Evolutionary conservation across 2,797 vertebrate genomes (phyloP).

Genomic region (Macroramphosus scolopax): DNA sequence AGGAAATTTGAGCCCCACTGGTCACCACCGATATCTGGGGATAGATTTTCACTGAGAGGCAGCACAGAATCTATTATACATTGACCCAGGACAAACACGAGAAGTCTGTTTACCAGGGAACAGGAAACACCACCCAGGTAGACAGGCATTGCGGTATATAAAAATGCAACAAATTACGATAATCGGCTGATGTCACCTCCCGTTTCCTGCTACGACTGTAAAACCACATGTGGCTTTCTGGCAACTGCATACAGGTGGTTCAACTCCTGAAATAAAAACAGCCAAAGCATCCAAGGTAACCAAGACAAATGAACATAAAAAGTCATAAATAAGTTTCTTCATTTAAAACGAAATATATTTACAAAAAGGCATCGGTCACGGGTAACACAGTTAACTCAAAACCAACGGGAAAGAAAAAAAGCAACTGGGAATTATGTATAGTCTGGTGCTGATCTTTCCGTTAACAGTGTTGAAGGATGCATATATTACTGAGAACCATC

Average conservation of each 20-base stretch:
- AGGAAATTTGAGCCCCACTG: constrained; percentile 7
- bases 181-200: constrained; percentile 6
- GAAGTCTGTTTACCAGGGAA: constrained; percentile 15
- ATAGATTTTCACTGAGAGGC: too few relatives aligned
- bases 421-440: constrained; percentile 45
- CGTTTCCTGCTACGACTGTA: constrained; percentile 16
- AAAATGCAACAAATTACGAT: constrained; percentile 20
- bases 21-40: constrained; percentile 17
- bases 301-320: constrained; percentile 47
- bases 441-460: constrained; percentile 46
- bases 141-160: constrained; percentile 28
- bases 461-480: constrained; percentile 60
- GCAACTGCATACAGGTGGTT: constrained; percentile 23
- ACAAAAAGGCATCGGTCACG: constrained; percentile 61
- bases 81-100: constrained; percentile 26
- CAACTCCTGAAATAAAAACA: constrained; percentile 41
- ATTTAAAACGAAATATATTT: constrained; percentile 60
- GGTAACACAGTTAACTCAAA: constrained; percentile 69
- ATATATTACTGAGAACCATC: constrained; percentile 35
- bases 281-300: constrained; percentile 20
- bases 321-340: constrained; percentile 72
- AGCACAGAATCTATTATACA: constrained; percentile 17
- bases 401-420: constrained; percentile 49
- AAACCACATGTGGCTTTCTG: constrained; percentile 31
- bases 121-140: constrained; percentile 19